Conservation (phyloP, 2,888 invertebrate species). For the Pharmacophagus antenor region DNA sequence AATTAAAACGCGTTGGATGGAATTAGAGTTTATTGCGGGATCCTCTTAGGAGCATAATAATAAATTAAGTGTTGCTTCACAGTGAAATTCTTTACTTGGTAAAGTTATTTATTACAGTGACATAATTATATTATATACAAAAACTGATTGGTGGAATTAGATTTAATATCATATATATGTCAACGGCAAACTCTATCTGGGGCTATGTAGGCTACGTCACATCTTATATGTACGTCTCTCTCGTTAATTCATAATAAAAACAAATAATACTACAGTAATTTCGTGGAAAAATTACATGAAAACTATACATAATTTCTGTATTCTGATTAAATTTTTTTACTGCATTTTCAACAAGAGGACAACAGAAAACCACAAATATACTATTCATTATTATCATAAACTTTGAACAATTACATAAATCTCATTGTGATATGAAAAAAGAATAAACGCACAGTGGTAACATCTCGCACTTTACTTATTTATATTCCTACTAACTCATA, state of each 20-base stretch:
- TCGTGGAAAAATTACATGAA: too few species aligned
- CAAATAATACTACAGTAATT: too few species aligned
- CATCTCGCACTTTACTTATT: constrained; percentile 25
- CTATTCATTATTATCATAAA: not conserved
- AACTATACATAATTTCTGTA: too few species aligned
- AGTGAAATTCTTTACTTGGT: not conserved
- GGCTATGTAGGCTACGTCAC: too few species aligned
- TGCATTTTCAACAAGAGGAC: too few species aligned
- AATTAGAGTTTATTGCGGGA: constrained; percentile 7
- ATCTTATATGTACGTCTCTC: too few species aligned
- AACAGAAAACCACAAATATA: too few species aligned
- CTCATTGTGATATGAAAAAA: not conserved
- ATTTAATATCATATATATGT: too few species aligned
- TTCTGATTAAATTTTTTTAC: too few species aligned
- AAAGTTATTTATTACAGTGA: not conserved
- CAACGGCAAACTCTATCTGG: too few species aligned
- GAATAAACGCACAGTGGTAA: constrained; percentile 10
- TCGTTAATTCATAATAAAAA: too few species aligned
- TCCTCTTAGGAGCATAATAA: not conserved
- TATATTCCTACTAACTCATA: constrained; percentile 39
- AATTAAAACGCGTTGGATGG: constrained; percentile 13
- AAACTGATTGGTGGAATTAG: too few species aligned
- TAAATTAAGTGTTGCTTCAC: not conserved
- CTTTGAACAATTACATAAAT: not conserved
- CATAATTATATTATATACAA: not conserved